Evolutionary conservation across 2,797 vertebrate genomes (phyloP).

Genomic region (Numenius phaeopus): DNA sequence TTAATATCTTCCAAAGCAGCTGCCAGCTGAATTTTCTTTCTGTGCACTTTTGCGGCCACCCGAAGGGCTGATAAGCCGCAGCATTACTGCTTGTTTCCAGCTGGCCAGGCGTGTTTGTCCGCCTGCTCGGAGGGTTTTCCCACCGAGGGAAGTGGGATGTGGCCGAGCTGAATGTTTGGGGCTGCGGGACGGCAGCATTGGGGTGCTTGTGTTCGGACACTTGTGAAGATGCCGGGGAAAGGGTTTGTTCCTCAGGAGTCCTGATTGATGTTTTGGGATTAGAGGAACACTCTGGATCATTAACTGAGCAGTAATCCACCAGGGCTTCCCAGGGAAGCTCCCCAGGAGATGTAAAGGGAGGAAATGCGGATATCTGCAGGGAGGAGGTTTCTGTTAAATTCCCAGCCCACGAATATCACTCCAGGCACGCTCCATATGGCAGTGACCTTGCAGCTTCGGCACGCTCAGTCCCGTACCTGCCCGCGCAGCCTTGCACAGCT

Average conservation of each 20-base stretch:
- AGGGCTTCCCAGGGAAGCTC: not conserved
- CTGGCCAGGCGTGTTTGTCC: not conserved
- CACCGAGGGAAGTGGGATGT: not conserved
- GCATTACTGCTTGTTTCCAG: slow-evolving; percentile 2
- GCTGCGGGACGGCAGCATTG: not conserved
- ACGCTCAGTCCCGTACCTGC: not conserved
- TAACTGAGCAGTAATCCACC: not conserved
- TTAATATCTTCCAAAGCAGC: slow-evolving; percentile 12
- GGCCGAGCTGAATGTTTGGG: not conserved
- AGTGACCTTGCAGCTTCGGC: not conserved
- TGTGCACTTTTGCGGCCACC: not conserved
- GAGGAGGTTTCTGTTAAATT: not conserved
- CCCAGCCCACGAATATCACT: fast-evolving
- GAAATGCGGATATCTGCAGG: not conserved
- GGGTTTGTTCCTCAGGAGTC: not conserved
- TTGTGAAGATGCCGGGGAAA: not conserved
- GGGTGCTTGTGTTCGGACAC: not conserved
- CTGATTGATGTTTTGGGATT: not conserved
- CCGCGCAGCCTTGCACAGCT: not conserved
- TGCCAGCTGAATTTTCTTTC: slow-evolving; percentile 26
- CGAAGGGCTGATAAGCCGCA: slow-evolving; percentile 17
- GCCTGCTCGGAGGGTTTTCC: not conserved
- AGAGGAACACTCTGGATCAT: not conserved
- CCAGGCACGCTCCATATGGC: fast-evolving
- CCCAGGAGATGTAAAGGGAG: not conserved